Base-by-base conservation (phyloP, 2,113 vertebrate species). In the Tragelaphus scriptus region DNA sequence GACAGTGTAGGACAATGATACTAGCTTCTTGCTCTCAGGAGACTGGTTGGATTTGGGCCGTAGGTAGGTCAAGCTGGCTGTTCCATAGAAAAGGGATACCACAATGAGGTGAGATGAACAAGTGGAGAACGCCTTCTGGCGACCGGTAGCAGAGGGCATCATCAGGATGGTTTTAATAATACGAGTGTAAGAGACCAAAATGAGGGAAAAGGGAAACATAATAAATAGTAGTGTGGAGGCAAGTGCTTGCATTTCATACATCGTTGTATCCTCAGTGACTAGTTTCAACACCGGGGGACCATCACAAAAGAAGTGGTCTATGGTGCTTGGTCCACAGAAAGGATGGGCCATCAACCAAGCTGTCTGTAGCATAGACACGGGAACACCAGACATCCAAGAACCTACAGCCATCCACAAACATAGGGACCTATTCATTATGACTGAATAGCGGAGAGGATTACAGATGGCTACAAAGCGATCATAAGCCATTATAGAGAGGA, bases 401-500 rank as follows among this genome's bases (percentile, higher is more conserved):
- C 95, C 68, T 14, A 47, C 5, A 23, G 63, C 93, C 79, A 98
- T 79, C 77, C 65, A 77, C 16, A 75, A 58, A 44, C 94, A 96
- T 5, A 98, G 58, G 4, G 89, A 79, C 47, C 80, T 93, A 51
- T 79, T 98, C 98, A 98, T 98, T 56, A 98, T 95, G 75, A 93
- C 55, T 32, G 90, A 53, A 28, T 98, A 98, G 11, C 11, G 85
- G 25, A 98, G 90, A 81, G 97, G 98, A 26, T 97, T 96, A 91
- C 97, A 98, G 79, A 98, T 97, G 23, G 96, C 98, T 65, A 98
- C 96, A 44, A 98, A 98, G 80, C 63, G 49, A 55, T 98, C 97
- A 40, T 97, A 98, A 56, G 98, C 96, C 98, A 98, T 98, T 65
- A 96, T 59, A 68, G 97, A 97, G 13, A 98, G 90, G 1, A 98